phyloP scores from a whole-genome alignment of 2,113 vertebrate species.

The Stegostoma tigrinum region DNA sequence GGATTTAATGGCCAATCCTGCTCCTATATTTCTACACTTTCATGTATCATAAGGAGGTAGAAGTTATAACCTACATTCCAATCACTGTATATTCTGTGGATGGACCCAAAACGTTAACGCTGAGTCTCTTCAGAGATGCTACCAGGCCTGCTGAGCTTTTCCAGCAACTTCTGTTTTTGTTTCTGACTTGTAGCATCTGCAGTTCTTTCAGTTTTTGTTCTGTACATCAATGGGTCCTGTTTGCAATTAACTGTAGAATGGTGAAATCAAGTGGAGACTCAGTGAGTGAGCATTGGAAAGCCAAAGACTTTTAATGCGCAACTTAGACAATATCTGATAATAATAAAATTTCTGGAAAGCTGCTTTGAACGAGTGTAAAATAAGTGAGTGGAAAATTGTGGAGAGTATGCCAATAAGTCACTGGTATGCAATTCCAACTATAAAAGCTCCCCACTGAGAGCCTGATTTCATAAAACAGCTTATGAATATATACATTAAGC shows the following conservation, averaged over 20 bases:
- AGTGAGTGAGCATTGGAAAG: background rate
- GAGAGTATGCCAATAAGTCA: background rate
- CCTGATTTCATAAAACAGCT: background rate
- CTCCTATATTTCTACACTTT: background rate
- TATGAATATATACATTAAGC: too few relatives aligned
- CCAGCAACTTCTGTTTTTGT: too few relatives aligned
- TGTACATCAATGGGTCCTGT: background rate
- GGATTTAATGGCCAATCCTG: background rate
- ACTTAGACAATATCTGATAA: background rate
- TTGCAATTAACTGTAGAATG: background rate
- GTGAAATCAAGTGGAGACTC: background rate
- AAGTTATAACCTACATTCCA: background rate
- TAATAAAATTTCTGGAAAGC: background rate
- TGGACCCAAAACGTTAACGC: too few relatives aligned
- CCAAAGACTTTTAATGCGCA: background rate
- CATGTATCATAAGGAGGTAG: background rate
- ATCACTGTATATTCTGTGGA: background rate
- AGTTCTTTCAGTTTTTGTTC: too few relatives aligned
- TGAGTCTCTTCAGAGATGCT: too few relatives aligned
- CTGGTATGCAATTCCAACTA: background rate
- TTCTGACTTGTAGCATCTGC: too few relatives aligned
- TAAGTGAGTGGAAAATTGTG: background rate
- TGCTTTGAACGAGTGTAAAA: background rate
- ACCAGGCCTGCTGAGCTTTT: too few relatives aligned
- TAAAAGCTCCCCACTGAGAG: background rate